Evolutionary conservation across 2,113 vertebrate species (phyloP), one percentile per base, ranked within the genome.

Genomic region (Casuarius casuarius): DNA sequence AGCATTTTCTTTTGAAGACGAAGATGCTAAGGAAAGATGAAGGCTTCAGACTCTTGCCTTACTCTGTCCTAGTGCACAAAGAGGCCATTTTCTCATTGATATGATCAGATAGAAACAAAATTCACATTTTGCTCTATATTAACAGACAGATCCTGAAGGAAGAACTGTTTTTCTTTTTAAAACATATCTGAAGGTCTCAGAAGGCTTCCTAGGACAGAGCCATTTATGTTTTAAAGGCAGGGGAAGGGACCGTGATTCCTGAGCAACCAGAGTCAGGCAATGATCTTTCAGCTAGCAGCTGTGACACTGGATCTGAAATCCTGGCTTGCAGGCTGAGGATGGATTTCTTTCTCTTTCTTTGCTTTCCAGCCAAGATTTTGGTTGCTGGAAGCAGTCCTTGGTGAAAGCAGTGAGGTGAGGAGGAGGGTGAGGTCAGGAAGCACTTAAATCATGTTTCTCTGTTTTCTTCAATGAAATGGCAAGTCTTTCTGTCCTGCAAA

Each of bases 1-100:
- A 31, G 19, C 87, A 58, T 26, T 94, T 49, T 76, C n/a, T 85
- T 56, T 44, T 44, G 63, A 92, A 88, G 21, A 9, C 82, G 74
- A 72, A 79, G 54, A 21, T 75, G 52, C 17, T 75, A 48, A 52
- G 31, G 68, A 33, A 92, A 77, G 38, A 58, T 48, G 38, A 84
- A 78, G 65, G 16, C 35, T 79, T 92, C 62, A 65, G 38, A 58
- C 82, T 85, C 44, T 40, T 28, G 28, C 65, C 19, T 42, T 35
- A 35, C 31, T 63, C 62, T 68, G 21, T 62, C 35, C 49, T 49
- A 19, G 29, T 49, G 9, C 58, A 23, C 0, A 0, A 84, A 84
- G 31, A 84, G 40, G 26, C 22, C 38, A 5, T 71, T 92, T 81
- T 52, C 48, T 89, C 12, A 38, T 17, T 66, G n/a, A 22, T 12